Base-by-base conservation (phyloP, 2,113 vertebrate species). In the Scomber colias region DNA sequence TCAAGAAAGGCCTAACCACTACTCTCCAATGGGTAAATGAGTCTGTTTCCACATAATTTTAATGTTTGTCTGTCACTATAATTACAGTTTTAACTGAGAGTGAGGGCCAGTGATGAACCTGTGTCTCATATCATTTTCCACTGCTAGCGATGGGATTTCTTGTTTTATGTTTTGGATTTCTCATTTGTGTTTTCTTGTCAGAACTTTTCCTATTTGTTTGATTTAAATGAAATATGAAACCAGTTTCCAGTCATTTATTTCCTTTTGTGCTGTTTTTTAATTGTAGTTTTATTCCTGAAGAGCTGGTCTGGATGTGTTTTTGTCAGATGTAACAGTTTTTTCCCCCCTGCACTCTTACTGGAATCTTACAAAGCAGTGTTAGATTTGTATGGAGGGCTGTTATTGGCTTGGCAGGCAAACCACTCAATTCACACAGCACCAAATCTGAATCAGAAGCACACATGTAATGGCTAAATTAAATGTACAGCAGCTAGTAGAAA, bases 1-100 rank as follows among this genome's bases (percentile, higher is more conserved):
- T 78, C 53, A 54, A 85, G 73, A 85, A 40, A 77, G 75, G 86
- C 76, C 70, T 87, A 92, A 92, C 83, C 79, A 90, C 87, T 57
- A 81, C 79, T 90, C 83, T 89, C 57, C 69, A 75, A 59, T 65
- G 72, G 66, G 30, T 87, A 59, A 88, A 83, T 75, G 61, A 83
- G 82, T 82, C 86, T 72, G 76, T 84, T 85, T 80, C 83, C 77
- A 51, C 67, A 77, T 80, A 62, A 85, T 79, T 67, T 82, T 59
- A 57, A 81, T 87, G 81, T 91, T 87, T 73, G 86, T 87, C 81
- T 89, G 77, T 87, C 76, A 60, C 66, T 64, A 3, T 86, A 84
- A 92, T 91, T 90, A 80, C 54, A 62, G 73, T 3, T 70, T 86
- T 71, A 75, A 82, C 44, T 59, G 49, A 53, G 49, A 27, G 64